Base-by-base conservation (phyloP, 2,797 vertebrate genomes). In the Anniella stebbinsi region DNA sequence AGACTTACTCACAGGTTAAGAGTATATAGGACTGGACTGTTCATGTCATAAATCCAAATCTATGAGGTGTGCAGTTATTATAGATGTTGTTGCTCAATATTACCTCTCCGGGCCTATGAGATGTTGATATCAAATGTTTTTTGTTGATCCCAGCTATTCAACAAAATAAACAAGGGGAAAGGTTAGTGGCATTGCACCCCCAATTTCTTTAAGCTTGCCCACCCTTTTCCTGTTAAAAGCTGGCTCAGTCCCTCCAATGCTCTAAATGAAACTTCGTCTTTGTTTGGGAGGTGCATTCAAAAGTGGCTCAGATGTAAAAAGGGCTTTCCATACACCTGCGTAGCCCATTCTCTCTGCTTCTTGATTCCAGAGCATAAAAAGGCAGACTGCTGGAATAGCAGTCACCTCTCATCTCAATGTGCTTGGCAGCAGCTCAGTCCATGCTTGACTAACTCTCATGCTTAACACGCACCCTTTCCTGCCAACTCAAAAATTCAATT, bases 401-500 rank as follows among this genome's bases (percentile, higher is more conserved):
- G 23, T 72, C 63, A 36, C 89, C 28, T 90, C 91, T 92, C 85
- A 87, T 86, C 72, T 70, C 33, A 30, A 89, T 91, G 82, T 73
- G 80, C 91, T 92, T 70, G 89, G 82, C 89, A 92, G 84, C 84
- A 85, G 91, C 89, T 87, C 89, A 83, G 93, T 30, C 41, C 80
- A 38, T 54, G 73, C 93, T 90, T 1, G 87, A 93, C 90, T 91
- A 92, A 81, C 88, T 86, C 91, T 89, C 84, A 38, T 81, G 0
- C 80, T 8, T 23, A 51, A 85, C 88, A 41, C 0, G 2, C 80
- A 77, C 41, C 0, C 80, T 87, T 93, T 69, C 89, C 89, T 45
- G 70, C 86, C 93, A 91, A 93, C 87, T 91, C 93, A 67, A 92
- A 86, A 75, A 95, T 88, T 89, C 77, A 84, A 89, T 91, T 92